phyloP scores from a whole-genome alignment of 2,888 invertebrate species.

The Watsonalla cultraria region DNA sequence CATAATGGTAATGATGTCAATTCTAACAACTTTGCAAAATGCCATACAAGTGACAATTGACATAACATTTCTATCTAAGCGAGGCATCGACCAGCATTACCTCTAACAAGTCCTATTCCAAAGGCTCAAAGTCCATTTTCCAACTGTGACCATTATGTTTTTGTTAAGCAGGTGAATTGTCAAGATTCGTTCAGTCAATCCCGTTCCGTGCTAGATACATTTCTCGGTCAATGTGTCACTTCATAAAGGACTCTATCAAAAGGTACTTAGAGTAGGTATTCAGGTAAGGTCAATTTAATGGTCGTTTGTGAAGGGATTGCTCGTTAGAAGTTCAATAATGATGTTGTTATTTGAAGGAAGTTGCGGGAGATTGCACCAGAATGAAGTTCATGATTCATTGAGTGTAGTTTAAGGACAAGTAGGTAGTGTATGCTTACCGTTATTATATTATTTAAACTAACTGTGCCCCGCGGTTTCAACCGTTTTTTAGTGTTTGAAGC shows the following conservation, averaged over 20 bases:
- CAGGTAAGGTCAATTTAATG: slow-evolving; percentile 1
- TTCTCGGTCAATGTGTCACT: slow-evolving; percentile 1
- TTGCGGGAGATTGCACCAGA: background rate
- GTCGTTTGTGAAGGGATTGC: background rate
- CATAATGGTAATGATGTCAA: background rate
- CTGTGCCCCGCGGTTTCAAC: too few species aligned
- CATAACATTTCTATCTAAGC: background rate
- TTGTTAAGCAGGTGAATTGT: background rate
- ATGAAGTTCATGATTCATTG: background rate
- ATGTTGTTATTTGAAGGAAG: background rate
- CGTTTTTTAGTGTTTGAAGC: too few species aligned
- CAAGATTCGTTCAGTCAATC: background rate
- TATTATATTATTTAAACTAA: too few species aligned
- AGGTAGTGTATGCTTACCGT: too few species aligned
- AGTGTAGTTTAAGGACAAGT: background rate
- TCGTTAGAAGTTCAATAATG: background rate
- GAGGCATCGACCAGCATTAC: background rate
- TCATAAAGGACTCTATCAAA: background rate
- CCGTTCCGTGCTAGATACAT: background rate
- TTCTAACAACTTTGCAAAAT: background rate
- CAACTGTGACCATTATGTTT: background rate
- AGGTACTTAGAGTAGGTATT: background rate
- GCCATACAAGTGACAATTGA: background rate
- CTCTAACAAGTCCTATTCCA: background rate
- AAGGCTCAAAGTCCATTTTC: background rate